Base-by-base conservation (phyloP, 2,113 vertebrate species). In the Orycteropus afer region DNA sequence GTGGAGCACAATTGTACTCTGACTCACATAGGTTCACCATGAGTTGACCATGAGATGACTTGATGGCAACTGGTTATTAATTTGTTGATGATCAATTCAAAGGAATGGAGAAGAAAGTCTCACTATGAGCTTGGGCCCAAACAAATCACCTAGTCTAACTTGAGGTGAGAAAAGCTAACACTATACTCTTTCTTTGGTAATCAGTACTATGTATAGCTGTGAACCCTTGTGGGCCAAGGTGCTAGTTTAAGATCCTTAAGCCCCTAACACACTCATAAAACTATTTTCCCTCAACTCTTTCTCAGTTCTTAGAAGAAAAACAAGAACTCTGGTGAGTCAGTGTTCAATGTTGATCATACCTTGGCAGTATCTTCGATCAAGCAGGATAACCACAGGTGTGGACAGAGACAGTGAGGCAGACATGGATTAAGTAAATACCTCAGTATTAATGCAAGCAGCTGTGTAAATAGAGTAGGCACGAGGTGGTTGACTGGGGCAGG, bases 231-330 rank as follows among this genome's bases (percentile, higher is more conserved):
- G 20, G 67, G 42, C 55, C 42, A 45, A 42, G 49, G 12, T 5
- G 9, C 32, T 20, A 79, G 5, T 17, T 53, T 85, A 81, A 57
- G 74, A 57, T 76, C 15, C 42, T 61, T 71, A 57, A 25, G n/a
- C 59, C 29, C 15, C 57, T 8, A 40, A 27, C 14, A 3, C 12
- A 23, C 55, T 84, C 81, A 53, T 65, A 42, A 88, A 92, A 59
- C 10, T 37, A 34, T 84, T 57, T 76, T 57, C 23, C 61, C 32
- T 34, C 23, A 49, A 63, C n/a, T 23, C n/a, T 40, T 86, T 76
- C 55, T 89, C 74, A 74, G 34, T 83, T 49, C 88, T 25, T 82
- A 89, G 47, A 45, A 87, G 61, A 81, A 76, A 85, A 92, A 80
- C 53, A 55, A 80, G 73, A 92, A 40, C 1, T 12, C 10, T 0